Conservation (phyloP, 2,888 invertebrate genomes). For the Nomada ruficornis region DNA sequence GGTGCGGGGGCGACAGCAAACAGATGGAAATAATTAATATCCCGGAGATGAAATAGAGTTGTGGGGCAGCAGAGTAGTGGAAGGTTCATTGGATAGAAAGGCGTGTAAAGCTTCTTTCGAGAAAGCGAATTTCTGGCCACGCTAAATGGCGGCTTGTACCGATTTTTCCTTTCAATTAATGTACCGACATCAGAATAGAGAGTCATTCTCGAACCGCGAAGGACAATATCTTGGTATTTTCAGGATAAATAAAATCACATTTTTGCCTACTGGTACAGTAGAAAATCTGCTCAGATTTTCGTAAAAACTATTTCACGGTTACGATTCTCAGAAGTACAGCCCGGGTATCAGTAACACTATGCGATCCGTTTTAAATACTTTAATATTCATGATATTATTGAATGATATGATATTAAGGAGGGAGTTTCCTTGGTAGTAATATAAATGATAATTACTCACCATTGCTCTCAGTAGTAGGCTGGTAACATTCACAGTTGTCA, state of each 20-base stretch:
- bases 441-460: constrained; percentile 77
- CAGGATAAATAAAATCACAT: too few relatives aligned
- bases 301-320: not conserved
- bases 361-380: constrained; percentile 40
- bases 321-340: not conserved
- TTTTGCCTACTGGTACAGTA: too few relatives aligned
- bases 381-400: constrained; percentile 73
- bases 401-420: constrained; percentile 50
- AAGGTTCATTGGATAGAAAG: not conserved
- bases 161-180: constrained; percentile 66
- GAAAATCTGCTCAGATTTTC: too few relatives aligned
- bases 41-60: not conserved
- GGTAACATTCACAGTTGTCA: constrained; percentile 69
- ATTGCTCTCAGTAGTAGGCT: constrained; percentile 66
- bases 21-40: not conserved
- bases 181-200: constrained; percentile 55
- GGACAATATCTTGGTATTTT: too few relatives aligned
- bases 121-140: constrained; percentile 21
- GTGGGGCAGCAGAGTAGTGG: not conserved
- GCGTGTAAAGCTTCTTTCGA: constrained; percentile 2
- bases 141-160: constrained; percentile 37
- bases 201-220: constrained; percentile 52
- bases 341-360: constrained; percentile 3
- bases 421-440: constrained; percentile 69
- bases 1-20: not conserved